Percentiles rank a stretch among this genome's conserved stretches.
Evolutionary conservation across 2,888 invertebrate species (phyloP).

Genomic region (Latheticus oryzae): DNA sequence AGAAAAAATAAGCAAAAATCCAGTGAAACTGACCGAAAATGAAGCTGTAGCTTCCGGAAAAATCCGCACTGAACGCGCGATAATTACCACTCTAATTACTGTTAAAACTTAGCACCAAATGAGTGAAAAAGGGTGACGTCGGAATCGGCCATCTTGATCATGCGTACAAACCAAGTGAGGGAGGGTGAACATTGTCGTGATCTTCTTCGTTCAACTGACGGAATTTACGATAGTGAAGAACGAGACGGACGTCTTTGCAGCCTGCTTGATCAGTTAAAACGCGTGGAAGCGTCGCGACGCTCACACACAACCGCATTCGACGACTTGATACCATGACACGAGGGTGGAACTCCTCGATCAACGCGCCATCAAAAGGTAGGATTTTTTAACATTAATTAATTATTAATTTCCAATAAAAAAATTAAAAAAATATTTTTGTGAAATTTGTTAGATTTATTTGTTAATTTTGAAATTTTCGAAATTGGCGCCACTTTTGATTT

Average conservation of each 20-base stretch:
- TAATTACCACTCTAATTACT: constrained; percentile 55
- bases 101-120: constrained; percentile 56
- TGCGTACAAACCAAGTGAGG: constrained; percentile 56
- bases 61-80: constrained; percentile 14
- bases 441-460: background rate
- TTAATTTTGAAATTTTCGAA: too few relatives aligned
- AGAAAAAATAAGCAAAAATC: constrained; percentile 13
- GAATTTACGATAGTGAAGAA: constrained; percentile 42
- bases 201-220: constrained; percentile 46
- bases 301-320: constrained; percentile 62
- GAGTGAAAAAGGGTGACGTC: constrained; percentile 52
- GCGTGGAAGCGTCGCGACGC: constrained; percentile 57
- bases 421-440: background rate
- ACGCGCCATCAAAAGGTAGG: constrained; percentile 34
- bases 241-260: constrained; percentile 49
- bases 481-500: constrained; percentile 38
- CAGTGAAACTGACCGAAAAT: constrained; percentile 8
- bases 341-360: constrained; percentile 19
- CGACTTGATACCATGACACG: constrained; percentile 54
- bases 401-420: background rate
- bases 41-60: constrained; percentile 4
- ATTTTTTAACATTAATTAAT: constrained; percentile 13
- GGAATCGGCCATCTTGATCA: constrained; percentile 61
- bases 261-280: constrained; percentile 53
- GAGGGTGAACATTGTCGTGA: constrained; percentile 47